phyloP scores from a whole-genome alignment of 2,797 vertebrate species.

The Coluber constrictor region DNA sequence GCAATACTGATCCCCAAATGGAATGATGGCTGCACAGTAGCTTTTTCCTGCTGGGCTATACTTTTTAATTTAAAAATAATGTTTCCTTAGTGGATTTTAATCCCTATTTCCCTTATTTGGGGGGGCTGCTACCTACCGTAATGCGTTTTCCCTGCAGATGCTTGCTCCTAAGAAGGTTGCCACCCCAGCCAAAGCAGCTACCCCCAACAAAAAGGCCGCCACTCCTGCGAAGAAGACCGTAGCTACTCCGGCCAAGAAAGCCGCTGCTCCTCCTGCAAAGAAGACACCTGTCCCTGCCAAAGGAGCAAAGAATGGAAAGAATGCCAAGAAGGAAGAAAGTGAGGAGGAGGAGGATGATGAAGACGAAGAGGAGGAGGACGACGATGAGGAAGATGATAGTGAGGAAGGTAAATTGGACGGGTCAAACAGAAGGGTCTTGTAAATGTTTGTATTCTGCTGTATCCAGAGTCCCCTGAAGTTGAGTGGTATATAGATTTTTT shows the following conservation, averaged over 20 bases:
- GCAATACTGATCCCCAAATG: not conserved
- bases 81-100: not conserved
- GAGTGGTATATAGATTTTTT: not conserved
- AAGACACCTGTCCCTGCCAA: slow-evolving; percentile 67
- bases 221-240: slow-evolving; percentile 73
- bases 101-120: too few species aligned
- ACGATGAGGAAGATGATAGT: slow-evolving; percentile 40
- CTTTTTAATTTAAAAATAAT: not conserved
- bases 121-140: too few species aligned
- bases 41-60: too few species aligned
- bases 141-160: slow-evolving; percentile 40
- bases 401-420: slow-evolving; percentile 73
- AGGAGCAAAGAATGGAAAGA: slow-evolving; percentile 86
- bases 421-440: not conserved
- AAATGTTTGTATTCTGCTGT: not conserved
- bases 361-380: slow-evolving; percentile 31
- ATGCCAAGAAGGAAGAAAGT: slow-evolving; percentile 85
- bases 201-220: slow-evolving; percentile 63
- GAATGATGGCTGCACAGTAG: accelerated
- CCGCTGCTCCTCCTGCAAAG: slow-evolving; percentile 51
- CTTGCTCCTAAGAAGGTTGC: slow-evolving; percentile 68
- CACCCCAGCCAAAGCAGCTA: slow-evolving; percentile 56
- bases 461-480: not conserved
- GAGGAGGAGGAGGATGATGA: slow-evolving; percentile 76
- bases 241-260: slow-evolving; percentile 73